These are phyloP conservation scores for Melanchra persicariae DNA, from an alignment of 2,888 invertebrate genomes.

Conservation along the genomic window DNA sequence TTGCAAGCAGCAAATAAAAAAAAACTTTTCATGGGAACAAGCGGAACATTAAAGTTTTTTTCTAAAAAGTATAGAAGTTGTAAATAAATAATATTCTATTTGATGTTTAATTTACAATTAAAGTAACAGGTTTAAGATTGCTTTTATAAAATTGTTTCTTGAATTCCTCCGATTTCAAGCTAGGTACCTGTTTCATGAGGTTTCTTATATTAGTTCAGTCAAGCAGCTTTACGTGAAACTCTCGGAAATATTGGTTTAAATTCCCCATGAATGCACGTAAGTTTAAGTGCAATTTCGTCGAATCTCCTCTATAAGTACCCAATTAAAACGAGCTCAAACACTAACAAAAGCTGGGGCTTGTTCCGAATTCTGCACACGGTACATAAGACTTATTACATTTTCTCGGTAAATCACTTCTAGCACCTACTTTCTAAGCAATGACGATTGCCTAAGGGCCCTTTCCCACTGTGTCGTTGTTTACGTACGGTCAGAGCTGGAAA, in stretches of 20 bases:
- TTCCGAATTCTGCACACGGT: slow-evolving; percentile 19
- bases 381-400: slow-evolving; percentile 4
- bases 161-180: no score
- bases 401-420: slow-evolving; percentile 27
- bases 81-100: no score
- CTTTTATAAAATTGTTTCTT: no score
- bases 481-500: no score
- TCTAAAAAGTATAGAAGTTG: no score
- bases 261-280: not conserved
- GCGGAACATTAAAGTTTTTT: no score
- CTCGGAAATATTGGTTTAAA: not conserved
- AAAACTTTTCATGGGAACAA: no score
- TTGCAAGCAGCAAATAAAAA: no score
- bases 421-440: not conserved
- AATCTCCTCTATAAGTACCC: slow-evolving; percentile 11
- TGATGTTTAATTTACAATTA: no score
- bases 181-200: no score
- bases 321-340: slow-evolving; percentile 25
- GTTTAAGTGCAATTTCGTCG: slow-evolving; percentile 10
- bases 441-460: not conserved
- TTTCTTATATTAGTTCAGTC: not conserved
- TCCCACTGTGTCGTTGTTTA: not conserved
- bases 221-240: not conserved
- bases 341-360: not conserved
- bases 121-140: no score